A percentile compares a stretch with the other conserved stretches of the same genome.
These are phyloP conservation scores for Gymnarchus niloticus DNA, from an alignment of 2,113 vertebrate genomes.

Conservation along the genomic window DNA sequence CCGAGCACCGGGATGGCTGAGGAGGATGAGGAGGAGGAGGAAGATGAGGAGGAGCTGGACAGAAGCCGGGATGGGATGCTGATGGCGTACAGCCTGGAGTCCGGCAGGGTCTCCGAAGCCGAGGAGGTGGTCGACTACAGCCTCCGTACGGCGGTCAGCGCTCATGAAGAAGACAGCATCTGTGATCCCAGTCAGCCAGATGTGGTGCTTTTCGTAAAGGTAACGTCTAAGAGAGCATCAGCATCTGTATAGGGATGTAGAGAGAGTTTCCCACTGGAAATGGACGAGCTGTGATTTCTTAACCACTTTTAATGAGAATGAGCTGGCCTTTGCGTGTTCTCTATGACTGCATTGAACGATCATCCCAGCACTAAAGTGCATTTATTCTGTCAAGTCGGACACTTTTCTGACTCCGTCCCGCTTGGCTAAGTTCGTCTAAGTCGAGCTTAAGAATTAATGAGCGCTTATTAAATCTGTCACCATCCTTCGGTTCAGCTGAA, in stretches of 20 bases:
- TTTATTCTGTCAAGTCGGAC: background rate
- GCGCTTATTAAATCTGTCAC: background rate
- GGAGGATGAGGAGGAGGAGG: background rate
- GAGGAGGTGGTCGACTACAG: slow-evolving; percentile 9
- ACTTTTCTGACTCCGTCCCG: too few species aligned
- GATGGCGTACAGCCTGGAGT: background rate
- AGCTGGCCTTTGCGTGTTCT: too few species aligned
- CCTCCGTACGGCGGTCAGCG: slow-evolving; percentile 21
- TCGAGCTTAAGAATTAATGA: background rate
- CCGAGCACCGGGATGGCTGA: background rate
- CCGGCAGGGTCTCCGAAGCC: background rate
- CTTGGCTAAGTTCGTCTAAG: too few species aligned
- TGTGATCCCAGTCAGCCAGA: slow-evolving; percentile 17
- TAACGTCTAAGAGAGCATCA: slow-evolving; percentile 42
- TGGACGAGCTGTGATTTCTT: too few species aligned
- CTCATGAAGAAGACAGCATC: slow-evolving; percentile 25
- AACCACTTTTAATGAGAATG: too few species aligned
- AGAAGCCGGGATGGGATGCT: background rate
- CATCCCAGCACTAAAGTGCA: too few species aligned
- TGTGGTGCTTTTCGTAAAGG: slow-evolving; percentile 61
- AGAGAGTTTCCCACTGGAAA: background rate
- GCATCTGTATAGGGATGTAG: background rate
- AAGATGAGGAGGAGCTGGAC: slow-evolving; percentile 1
- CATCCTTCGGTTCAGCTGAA: background rate
- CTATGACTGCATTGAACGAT: too few species aligned